Percentiles rank a stretch among this genome's conserved stretches.
phyloP scores from a whole-genome alignment of 2,888 invertebrate genomes.

The Abrostola triplasia region DNA sequence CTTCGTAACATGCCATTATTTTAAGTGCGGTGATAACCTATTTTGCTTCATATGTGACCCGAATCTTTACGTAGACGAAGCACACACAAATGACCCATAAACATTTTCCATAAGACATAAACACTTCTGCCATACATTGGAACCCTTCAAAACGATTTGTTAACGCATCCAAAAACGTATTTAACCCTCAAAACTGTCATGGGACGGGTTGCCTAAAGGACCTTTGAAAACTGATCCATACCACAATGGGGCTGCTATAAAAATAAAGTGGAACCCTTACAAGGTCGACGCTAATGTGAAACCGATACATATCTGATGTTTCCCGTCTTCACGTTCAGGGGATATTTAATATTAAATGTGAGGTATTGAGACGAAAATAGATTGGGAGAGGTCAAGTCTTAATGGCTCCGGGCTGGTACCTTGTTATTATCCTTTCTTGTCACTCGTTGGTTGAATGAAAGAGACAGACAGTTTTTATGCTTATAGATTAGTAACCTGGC shows the following conservation, averaged over 20 bases:
- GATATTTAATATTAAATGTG: constrained; percentile 26
- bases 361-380: constrained; percentile 11
- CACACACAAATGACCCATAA: constrained; percentile 17
- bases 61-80: constrained; percentile 10
- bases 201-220: constrained; percentile 37
- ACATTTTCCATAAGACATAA: constrained; percentile 31
- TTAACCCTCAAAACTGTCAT: constrained; percentile 49
- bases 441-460: not conserved
- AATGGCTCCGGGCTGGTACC: not conserved
- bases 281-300: constrained; percentile 62
- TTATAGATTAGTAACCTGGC: no score
- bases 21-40: constrained; percentile 7
- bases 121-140: constrained; percentile 22
- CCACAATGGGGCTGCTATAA: constrained; percentile 53
- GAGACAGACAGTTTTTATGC: not conserved
- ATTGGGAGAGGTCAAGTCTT: constrained; percentile 7
- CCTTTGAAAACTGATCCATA: constrained; percentile 56
- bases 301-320: constrained; percentile 55
- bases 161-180: constrained; percentile 40
- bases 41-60: constrained; percentile 6
- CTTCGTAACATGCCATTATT: not conserved
- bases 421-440: not conserved
- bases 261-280: constrained; percentile 62
- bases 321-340: constrained; percentile 30
- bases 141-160: constrained; percentile 40